Base-by-base conservation (phyloP, 2,113 vertebrate species). In the Nothobranchius kuhntae region DNA sequence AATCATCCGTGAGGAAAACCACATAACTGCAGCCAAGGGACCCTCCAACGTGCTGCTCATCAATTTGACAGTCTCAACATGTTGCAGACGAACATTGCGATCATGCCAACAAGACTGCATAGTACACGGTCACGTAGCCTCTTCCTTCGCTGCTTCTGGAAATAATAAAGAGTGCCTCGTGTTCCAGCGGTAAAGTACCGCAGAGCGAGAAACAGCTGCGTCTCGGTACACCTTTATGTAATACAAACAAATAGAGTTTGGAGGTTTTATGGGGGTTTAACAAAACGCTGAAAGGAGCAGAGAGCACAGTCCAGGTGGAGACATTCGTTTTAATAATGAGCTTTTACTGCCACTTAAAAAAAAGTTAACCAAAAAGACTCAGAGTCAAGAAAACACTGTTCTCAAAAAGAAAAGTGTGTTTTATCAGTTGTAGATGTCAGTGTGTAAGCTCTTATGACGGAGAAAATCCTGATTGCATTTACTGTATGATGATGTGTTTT, bases 31-130 rank as follows among this genome's bases (percentile, higher is more conserved):
- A 17, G 24, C 42, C 68, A 65, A 58, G 68, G 71, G 68, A 83
- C 82, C 75, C 35, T 65, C 26, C 75, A 68, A 17, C 0, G 14
- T 59, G 26, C 50, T 4, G 58, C 70, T 80, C 60, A 15, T 73
- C 71, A 64, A 13, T 69, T 26, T 47, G 65, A 40, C 38, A 7
- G 38, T 40, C 38, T 6, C 38, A 6, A 65, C 54, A 71, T 53
- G 68, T 53, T 65, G 15, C 57, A 17, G 57, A 80, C 65, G 66
- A 84, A 85, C 83, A 73, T 77, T 74, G 53, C 71, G 64, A 70
- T 77, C 86, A 83, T 86, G 57, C 77, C 75, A 57, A 51, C 26
- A 52, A 59, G 71, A 85, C 61, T 26, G 48, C 26, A 75, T 64
- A 45, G 44, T 52, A 21, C 24, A 40, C 4, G 3, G 55, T 82